Evolutionary conservation across 1,140 invertebrate genomes (phyloP), one percentile per base, ranked within the genome.

Genomic region (Drosophila pectinifera): DNA sequence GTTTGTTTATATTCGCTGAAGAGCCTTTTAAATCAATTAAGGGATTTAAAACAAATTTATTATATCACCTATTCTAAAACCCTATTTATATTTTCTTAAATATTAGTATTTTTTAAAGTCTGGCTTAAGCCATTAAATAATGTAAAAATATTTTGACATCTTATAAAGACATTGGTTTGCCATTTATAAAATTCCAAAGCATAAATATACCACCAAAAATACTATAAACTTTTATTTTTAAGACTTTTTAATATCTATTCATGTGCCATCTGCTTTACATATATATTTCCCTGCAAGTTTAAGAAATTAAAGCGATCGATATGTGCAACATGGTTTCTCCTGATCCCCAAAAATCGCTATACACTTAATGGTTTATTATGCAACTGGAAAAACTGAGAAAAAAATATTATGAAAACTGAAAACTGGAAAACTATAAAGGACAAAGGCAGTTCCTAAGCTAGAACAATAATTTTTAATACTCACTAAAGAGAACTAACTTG

Each of bases 401-500:
- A 5, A 46, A 28, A 54, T 16, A 45, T 22, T 11, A 11, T 48
- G 5, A 51, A 42, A 62, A 63, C 34, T 59, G 57, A 78, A 45
- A 51, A 62, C 67, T 77, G 41, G 20, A 38, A 56, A 67, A 69
- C 49, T 70, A 39, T 49, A 34, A 74, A 78, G 83, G 56, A 72
- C 78, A 69, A 72, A 62, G 20, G 61, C 46, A 76, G 82, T 86
- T 86, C 82, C 82, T 86, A 88, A 68, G 80, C 58, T 72, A 86
- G 82, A 82, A 86, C 82, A 86, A 86, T 86, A 86, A 86, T 86
- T 86, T 86, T 88, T 61, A 69, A 82, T 63, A 48, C 64, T 65
- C 81, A 79, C 51, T 61, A 41, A 53, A n/a, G 36, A 22, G 57
- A 38, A 51, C 65, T 58, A 73, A 43, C 49, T 53, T 81, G 79